Percentiles rank a stretch among this genome's conserved stretches.
Conservation (phyloP, 2,797 vertebrate genomes). For the Microcaecilia unicolor region DNA sequence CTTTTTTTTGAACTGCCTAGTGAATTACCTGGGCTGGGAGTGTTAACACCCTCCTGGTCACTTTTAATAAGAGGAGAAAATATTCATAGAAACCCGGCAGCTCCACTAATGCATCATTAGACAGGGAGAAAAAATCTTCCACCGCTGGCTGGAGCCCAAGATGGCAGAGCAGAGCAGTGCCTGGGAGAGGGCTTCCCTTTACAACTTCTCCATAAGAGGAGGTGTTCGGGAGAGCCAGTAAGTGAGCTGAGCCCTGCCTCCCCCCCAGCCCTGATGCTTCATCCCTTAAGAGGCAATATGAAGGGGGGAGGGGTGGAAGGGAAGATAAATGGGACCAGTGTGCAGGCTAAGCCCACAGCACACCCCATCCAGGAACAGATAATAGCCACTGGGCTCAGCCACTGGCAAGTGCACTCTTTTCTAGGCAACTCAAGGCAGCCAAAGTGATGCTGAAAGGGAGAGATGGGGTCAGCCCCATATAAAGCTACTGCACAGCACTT, state of each 20-base stretch:
- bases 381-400: constrained; percentile 1
- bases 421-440: not conserved
- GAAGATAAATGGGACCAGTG: constrained; percentile 17
- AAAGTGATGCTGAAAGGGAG: no score
- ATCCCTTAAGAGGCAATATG: constrained; percentile 38
- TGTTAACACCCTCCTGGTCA: no score
- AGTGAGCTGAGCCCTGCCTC: not conserved
- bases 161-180: no score
- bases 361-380: constrained; percentile 38
- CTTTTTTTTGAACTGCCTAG: no score
- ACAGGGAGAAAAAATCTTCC: no score
- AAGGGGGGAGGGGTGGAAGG: not conserved
- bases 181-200: no score
- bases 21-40: no score
- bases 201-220: constrained; percentile 33
- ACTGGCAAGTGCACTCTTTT: not conserved
- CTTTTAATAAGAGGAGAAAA: no score
- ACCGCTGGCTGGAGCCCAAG: no score
- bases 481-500: no score
- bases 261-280: constrained; percentile 17
- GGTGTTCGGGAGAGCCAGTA: not conserved
- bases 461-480: no score
- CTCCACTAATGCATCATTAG: not conserved
- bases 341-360: no score
- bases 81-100: not conserved